Percentiles rank a stretch among this genome's conserved stretches.
Conservation (phyloP, 37 sponge, comb jelly and placozoan genomes). For the Agelas oroides region DNA sequence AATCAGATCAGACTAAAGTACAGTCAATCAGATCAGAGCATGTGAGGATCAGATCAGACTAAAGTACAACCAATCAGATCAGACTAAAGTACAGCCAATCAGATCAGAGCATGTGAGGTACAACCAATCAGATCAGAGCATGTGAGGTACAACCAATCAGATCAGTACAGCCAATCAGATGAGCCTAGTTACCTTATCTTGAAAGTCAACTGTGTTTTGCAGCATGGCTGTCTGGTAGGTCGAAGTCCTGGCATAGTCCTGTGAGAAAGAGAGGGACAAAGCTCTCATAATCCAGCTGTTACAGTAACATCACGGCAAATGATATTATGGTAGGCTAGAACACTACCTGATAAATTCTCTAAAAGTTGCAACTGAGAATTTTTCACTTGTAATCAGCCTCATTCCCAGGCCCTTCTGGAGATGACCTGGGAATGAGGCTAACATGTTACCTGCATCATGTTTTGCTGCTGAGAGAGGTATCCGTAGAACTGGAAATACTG, state of each 20-base stretch:
- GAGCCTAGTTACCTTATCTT: constrained; percentile 76
- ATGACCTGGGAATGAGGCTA: neutral
- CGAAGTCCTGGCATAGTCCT: constrained; percentile 92
- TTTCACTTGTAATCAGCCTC: no score
- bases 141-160: neutral
- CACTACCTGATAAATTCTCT: no score
- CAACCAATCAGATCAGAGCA: neutral
- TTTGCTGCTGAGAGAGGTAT: constrained; percentile 97
- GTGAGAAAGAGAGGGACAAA: neutral
- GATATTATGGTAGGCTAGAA: neutral
- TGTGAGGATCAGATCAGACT: neutral
- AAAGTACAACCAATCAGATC: no score
- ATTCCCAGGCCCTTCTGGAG: no score
- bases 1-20: neutral
- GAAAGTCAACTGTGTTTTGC: constrained; percentile 91
- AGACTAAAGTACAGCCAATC: neutral
- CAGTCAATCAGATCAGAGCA: no score
- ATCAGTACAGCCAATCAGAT: neutral
- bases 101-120: neutral
- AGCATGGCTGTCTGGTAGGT: constrained; percentile 97
- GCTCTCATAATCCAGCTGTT: neutral
- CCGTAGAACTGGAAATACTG: constrained; percentile 99
- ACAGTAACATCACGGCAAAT: neutral
- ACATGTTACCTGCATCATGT: constrained; percentile 97
- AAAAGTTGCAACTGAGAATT: no score